Base-by-base conservation (phyloP, 2,888 invertebrate genomes). In the Tyria jacobaeae region DNA sequence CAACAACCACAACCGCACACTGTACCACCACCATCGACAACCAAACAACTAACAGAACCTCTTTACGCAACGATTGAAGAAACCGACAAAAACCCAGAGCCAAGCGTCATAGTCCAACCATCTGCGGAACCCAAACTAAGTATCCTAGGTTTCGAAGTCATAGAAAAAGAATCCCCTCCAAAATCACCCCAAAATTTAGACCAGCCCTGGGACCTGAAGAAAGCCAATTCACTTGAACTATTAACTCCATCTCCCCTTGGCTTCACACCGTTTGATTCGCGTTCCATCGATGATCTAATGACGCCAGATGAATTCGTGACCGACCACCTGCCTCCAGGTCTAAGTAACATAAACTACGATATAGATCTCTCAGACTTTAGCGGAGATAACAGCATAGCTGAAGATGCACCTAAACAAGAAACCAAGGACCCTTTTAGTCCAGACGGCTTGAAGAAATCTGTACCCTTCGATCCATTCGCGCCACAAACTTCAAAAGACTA, bases 291-390 rank as follows among this genome's bases (percentile, higher is more conserved):
- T 64, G 95, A 95, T 60, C 73, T 94, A 60, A 90, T 94, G 75
- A 95, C 95, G 0, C 95, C 95, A 0, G 96, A 96, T 57, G 96
- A 96, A 37, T 94, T 90, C 54, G 91, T 85, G 0, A 75, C 87
- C 0, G 94, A 95, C 9, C 94, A 95, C 62, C 87, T 95, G 39
- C 92, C 94, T 0, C 94, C 96, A 15, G 96, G 96, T 0, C 84
- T 97, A 31, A 95, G 96, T 27, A 96, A 96, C 77, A 95, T 97
- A 15, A 96, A 96, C 83, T 97, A 97, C 71, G 97, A 97, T 73
- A 96, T 97, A 60, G 96, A 97, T 84, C 89, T 96, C 62, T 96
- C 96, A 3, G 97, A 97, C 85, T 89, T 96, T 47, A 96, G 96
- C 75, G 96, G 95, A 0, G 97, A 97, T 10, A 96, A 96, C 78